Evolutionary conservation across 1,140 invertebrate genomes (phyloP).

Genomic region (Nephila pilipes): DNA sequence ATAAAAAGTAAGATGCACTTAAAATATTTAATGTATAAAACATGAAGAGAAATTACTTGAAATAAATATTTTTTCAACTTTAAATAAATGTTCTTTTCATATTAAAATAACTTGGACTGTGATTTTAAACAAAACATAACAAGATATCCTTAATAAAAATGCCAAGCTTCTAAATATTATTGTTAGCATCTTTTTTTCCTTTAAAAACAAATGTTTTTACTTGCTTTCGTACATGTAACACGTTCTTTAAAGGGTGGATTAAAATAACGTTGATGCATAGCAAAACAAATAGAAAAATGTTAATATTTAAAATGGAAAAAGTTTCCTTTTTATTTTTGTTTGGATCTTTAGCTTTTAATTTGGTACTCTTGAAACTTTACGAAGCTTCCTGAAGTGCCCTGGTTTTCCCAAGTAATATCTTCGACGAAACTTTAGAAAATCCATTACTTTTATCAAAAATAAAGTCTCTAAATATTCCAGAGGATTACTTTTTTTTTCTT

Average conservation of each 20-base stretch:
- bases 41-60: too few species aligned
- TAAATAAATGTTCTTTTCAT: too few species aligned
- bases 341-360: slow-evolving; percentile 13
- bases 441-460: slow-evolving; percentile 39
- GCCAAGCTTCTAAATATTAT: not conserved
- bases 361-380: slow-evolving; percentile 9
- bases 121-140: not conserved
- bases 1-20: too few species aligned
- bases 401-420: slow-evolving; percentile 32
- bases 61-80: too few species aligned
- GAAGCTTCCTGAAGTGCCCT: not conserved
- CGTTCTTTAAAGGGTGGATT: not conserved
- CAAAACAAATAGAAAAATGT: not conserved
- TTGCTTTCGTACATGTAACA: not conserved
- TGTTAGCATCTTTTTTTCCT: not conserved
- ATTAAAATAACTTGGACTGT: not conserved
- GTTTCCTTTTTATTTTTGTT: not conserved
- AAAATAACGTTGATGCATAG: not conserved
- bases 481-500: slow-evolving; percentile 7
- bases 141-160: not conserved
- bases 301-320: not conserved
- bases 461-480: slow-evolving; percentile 15
- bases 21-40: too few species aligned
- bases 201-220: not conserved
- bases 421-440: not conserved